Evolutionary conservation across 2,888 invertebrate species (phyloP).

Genomic region (Lomographa bimaculata): DNA sequence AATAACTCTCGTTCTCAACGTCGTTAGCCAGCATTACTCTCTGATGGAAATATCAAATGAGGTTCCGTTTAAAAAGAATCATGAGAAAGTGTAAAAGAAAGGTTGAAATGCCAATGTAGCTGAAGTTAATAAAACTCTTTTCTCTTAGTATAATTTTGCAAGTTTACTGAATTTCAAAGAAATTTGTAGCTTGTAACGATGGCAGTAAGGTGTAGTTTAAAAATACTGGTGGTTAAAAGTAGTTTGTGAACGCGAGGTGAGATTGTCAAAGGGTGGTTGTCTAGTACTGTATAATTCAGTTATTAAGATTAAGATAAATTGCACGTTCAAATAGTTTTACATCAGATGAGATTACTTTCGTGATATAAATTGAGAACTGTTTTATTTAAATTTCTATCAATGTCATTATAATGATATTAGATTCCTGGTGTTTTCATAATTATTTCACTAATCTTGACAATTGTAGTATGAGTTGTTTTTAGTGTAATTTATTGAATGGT

Average conservation of each 20-base stretch:
- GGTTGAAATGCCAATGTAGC: background rate
- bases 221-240: background rate
- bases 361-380: too few relatives aligned
- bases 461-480: too few relatives aligned
- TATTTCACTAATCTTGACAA: too few relatives aligned
- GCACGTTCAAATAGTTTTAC: too few relatives aligned
- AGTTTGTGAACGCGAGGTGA: slow-evolving; percentile 1
- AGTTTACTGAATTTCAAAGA: background rate
- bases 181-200: background rate
- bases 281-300: background rate
- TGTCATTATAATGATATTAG: too few relatives aligned
- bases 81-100: slow-evolving; percentile 2
- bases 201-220: background rate
- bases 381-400: too few relatives aligned
- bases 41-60: slow-evolving; percentile 10
- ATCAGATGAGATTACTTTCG: too few relatives aligned
- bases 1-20: slow-evolving; percentile 12
- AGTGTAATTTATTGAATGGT: too few relatives aligned
- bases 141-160: slow-evolving; percentile 1
- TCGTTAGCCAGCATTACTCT: slow-evolving; percentile 12
- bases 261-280: slow-evolving; percentile 1
- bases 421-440: too few relatives aligned
- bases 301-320: background rate
- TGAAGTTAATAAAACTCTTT: slow-evolving; percentile 2
- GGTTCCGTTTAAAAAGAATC: slow-evolving; percentile 4